Evolutionary conservation across 2,797 vertebrate species (phyloP).

Genomic region (Podarcis lilfordi): DNA sequence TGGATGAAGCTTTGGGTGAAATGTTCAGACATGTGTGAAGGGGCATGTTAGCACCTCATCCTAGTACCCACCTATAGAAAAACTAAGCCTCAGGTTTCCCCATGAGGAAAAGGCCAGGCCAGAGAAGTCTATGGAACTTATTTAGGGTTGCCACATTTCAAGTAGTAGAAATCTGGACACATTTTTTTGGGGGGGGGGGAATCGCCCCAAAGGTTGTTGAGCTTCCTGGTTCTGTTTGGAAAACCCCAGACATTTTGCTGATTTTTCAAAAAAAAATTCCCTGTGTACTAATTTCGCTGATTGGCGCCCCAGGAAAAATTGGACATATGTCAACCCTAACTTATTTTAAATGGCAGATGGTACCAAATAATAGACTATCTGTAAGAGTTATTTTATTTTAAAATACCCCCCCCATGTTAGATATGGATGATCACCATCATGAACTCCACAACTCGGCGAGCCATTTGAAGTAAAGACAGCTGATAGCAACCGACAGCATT

Average conservation of each 20-base stretch:
- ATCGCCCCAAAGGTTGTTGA: too few species aligned
- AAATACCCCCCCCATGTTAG: background rate
- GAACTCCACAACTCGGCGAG: background rate
- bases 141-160: too few species aligned
- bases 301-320: too few species aligned
- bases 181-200: too few species aligned
- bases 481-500: too few species aligned
- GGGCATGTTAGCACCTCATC: background rate
- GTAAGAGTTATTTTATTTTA: background rate
- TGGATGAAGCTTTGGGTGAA: background rate
- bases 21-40: background rate
- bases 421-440: background rate
- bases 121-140: background rate
- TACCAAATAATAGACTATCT: background rate
- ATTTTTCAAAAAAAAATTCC: too few species aligned
- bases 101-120: background rate
- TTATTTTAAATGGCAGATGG: background rate
- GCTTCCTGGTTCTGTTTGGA: too few species aligned
- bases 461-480: background rate
- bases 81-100: too few species aligned
- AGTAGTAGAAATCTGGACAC: too few species aligned
- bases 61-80: background rate
- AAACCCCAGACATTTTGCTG: too few species aligned
- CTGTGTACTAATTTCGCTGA: too few species aligned
- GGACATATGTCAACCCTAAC: too few species aligned